Percentiles rank a stretch among this genome's conserved stretches.
Conservation (phyloP, 2,113 vertebrate genomes). For the Vicugna pacos region DNA sequence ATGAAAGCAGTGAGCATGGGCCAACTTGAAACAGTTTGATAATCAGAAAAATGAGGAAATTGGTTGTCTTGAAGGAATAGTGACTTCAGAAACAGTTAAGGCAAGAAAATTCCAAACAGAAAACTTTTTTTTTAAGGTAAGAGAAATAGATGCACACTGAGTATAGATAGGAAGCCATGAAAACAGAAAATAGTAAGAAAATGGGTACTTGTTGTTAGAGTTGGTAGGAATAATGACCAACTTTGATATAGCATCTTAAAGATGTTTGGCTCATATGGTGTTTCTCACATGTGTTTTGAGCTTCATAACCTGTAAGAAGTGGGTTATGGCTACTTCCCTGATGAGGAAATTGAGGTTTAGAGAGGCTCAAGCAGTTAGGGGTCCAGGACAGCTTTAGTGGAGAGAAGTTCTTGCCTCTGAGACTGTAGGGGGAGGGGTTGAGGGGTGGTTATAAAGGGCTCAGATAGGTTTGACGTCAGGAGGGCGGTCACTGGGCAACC, state of each 20-base stretch:
- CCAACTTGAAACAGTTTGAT: not conserved
- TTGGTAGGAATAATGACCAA: not conserved
- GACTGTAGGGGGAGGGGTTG: accelerated
- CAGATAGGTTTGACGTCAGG: not conserved
- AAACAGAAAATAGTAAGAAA: not conserved
- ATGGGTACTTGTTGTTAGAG: not conserved
- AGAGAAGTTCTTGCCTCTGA: not conserved
- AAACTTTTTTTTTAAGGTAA: not conserved
- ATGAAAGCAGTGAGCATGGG: not conserved
- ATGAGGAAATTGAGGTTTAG: not conserved
- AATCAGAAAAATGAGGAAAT: not conserved
- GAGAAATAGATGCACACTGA: not conserved
- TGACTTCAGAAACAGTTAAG: constrained; percentile 26
- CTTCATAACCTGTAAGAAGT: constrained; percentile 3
- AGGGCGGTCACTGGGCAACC: not conserved
- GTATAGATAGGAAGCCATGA: not conserved
- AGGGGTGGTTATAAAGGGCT: not conserved
- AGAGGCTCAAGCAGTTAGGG: not conserved
- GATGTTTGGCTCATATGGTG: not conserved
- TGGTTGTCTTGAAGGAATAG: not conserved
- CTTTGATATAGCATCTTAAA: not conserved
- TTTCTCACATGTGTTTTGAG: not conserved
- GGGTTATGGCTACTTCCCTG: not conserved
- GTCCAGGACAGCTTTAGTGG: not conserved
- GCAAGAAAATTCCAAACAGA: not conserved